phyloP scores from a whole-genome alignment of 2,113 vertebrate genomes.

The Camelus bactrianus region DNA sequence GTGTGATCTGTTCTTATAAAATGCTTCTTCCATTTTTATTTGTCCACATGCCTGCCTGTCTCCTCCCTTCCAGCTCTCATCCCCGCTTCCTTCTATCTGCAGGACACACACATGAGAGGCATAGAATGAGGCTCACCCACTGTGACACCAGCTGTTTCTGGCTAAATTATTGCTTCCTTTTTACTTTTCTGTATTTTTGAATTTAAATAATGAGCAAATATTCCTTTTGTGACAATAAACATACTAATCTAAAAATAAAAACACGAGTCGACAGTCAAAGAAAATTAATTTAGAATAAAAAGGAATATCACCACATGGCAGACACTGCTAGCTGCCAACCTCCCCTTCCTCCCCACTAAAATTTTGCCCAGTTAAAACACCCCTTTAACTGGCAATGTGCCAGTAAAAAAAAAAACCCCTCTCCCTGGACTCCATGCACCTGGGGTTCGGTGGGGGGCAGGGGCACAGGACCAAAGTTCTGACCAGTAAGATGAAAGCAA shows the following conservation, averaged over 20 bases:
- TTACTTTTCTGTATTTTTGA: too few species aligned
- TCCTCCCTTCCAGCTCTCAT: neutral
- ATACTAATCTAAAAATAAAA: conserved; percentile 13
- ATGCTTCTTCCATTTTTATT: neutral
- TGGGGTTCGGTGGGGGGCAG: too few species aligned
- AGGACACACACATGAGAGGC: neutral
- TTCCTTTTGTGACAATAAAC: neutral
- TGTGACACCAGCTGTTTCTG: too few species aligned
- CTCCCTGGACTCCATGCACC: neutral
- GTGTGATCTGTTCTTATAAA: neutral
- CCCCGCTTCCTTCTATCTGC: neutral
- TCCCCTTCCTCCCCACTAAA: neutral
- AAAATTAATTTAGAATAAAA: neutral
- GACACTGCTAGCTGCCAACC: neutral
- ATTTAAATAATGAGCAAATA: neutral
- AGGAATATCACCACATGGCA: neutral
- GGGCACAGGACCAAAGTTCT: neutral
- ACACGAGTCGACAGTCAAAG: too few species aligned
- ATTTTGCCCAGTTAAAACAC: neutral
- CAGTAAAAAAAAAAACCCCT: neutral
- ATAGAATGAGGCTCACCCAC: neutral
- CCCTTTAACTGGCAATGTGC: neutral
- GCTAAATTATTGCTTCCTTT: too few species aligned
- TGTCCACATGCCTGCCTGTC: neutral
- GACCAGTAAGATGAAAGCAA: neutral